phyloP scores from a whole-genome alignment of 2,888 invertebrate species.

The Nephrotoma appendiculata region DNA sequence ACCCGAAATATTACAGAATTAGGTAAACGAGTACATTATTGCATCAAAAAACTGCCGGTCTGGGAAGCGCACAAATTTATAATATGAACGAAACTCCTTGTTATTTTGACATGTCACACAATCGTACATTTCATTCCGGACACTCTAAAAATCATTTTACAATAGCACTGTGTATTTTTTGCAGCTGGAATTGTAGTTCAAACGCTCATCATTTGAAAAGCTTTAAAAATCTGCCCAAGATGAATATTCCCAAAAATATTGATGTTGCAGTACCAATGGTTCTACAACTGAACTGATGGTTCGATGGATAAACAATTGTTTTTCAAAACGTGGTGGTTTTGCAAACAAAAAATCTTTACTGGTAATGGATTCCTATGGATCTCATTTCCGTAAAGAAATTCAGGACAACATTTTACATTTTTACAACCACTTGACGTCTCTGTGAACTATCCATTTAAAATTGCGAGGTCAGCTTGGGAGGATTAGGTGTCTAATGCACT shows the following conservation, averaged over 20 bases:
- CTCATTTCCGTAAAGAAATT: not conserved
- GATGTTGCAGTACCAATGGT: not conserved
- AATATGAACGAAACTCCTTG: no score
- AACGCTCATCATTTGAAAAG: not conserved
- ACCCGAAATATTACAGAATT: not conserved
- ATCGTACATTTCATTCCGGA: not conserved
- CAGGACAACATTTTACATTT: not conserved
- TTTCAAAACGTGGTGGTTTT: not conserved
- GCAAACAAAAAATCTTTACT: not conserved
- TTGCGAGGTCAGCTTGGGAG: not conserved
- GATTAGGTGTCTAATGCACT: not conserved
- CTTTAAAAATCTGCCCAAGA: not conserved
- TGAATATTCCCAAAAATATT: not conserved
- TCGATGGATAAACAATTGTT: not conserved
- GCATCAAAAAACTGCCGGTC: no score
- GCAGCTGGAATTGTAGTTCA: not conserved
- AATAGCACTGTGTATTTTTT: no score
- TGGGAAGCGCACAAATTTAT: no score
- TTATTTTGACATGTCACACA: not conserved
- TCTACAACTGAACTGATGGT: not conserved
- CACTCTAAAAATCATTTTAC: no score
- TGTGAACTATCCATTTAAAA: conserved; percentile 1
- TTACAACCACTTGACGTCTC: not conserved
- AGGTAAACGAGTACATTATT: not conserved
- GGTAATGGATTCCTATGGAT: not conserved